A percentile compares a stretch with the other conserved stretches of the same genome.
Conservation (phyloP, 2,797 vertebrate species). For the Poecilia picta region DNA sequence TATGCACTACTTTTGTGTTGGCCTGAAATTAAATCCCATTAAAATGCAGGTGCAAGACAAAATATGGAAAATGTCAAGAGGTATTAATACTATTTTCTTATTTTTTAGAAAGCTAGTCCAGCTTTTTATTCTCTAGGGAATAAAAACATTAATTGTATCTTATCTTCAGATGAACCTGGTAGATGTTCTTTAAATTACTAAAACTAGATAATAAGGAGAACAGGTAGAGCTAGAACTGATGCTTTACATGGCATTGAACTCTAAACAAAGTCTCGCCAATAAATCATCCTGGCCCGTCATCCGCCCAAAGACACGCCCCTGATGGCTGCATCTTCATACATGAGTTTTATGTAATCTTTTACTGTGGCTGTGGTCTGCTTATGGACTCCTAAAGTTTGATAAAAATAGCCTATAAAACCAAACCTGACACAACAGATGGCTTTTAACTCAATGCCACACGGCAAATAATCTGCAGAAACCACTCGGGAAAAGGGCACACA, state of each 20-base stretch:
- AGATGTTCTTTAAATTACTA: not conserved
- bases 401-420: slow-evolving; percentile 15
- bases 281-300: not conserved
- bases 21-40: not conserved
- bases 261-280: not conserved
- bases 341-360: slow-evolving; percentile 6
- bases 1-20: not conserved
- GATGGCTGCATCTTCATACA: not conserved
- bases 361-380: slow-evolving; percentile 6
- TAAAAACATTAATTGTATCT: not conserved
- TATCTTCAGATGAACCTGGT: not conserved
- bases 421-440: slow-evolving; percentile 22
- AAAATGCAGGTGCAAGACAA: not conserved
- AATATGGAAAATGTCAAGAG: not conserved
- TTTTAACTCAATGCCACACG: slow-evolving; percentile 9
- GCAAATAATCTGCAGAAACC: slow-evolving; percentile 4
- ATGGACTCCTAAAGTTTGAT: slow-evolving; percentile 13
- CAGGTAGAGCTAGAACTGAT: not conserved
- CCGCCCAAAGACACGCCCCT: not conserved
- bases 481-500: not conserved
- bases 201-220: not conserved
- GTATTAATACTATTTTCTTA: not conserved
- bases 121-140: not conserved
- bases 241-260: not conserved
- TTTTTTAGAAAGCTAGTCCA: not conserved